A percentile compares a stretch with the other conserved stretches of the same genome.
phyloP scores from a whole-genome alignment of 23 tunicate genomes.

The Diplosoma virens region DNA sequence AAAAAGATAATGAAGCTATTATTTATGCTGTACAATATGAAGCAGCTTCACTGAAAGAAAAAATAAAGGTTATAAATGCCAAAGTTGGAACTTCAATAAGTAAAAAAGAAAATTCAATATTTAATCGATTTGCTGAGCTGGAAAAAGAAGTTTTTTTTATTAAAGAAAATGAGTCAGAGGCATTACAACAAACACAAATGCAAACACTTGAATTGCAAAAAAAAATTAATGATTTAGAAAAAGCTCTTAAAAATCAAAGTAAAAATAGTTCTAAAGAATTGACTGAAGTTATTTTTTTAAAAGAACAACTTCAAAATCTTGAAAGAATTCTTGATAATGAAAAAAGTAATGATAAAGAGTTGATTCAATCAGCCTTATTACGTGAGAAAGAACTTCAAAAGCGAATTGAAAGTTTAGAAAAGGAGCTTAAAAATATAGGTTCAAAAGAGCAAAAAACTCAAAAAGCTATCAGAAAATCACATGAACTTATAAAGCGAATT shows the following conservation, averaged over 20 bases:
- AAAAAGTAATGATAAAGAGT: neutral
- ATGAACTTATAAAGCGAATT: neutral
- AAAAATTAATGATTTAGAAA: conserved; percentile 1
- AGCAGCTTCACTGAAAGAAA: conserved; percentile 39
- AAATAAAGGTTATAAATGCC: conserved; percentile 28
- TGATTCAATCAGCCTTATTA: neutral
- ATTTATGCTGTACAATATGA: conserved; percentile 27
- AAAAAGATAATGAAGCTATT: conserved; percentile 23
- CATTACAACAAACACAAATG: neutral
- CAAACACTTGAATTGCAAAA: neutral
- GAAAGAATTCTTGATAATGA: neutral
- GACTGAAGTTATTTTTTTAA: neutral
- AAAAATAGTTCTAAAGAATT: neutral
- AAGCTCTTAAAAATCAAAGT: neutral
- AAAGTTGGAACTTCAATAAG: conserved; percentile 8
- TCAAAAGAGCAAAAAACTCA: neutral
- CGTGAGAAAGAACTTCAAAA: neutral
- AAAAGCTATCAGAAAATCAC: neutral
- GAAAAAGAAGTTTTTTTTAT: neutral
- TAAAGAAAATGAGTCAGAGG: neutral
- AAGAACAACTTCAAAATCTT: neutral
- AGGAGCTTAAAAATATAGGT: neutral
- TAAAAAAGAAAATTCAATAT: neutral
- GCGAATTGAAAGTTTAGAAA: neutral
- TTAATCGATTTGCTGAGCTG: neutral